Conservation (phyloP, 2,888 invertebrate genomes). For the Schizaphis graminum region DNA sequence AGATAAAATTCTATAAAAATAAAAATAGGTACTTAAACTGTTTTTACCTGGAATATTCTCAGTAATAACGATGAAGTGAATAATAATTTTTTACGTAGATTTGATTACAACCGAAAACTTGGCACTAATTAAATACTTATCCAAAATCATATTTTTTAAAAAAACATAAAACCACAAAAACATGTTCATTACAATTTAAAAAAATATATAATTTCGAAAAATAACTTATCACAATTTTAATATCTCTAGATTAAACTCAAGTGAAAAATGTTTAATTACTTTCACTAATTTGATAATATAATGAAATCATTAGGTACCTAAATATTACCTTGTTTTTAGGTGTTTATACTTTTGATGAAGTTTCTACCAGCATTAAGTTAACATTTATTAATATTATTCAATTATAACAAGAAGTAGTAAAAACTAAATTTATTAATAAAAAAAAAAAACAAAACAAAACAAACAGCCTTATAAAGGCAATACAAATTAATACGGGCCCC, state of each 20-base stretch:
- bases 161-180: constrained; percentile 60
- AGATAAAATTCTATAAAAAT: constrained; percentile 54
- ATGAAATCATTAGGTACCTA: neutral
- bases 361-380: neutral
- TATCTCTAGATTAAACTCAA: constrained; percentile 60
- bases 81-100: constrained; percentile 60
- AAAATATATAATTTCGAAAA: constrained; percentile 39
- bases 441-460: neutral
- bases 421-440: neutral
- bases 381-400: neutral
- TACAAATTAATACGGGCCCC: neutral
- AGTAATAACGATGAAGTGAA: constrained; percentile 65
- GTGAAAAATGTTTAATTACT: constrained; percentile 55
- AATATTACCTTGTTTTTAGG: neutral
- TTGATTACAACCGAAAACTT: constrained; percentile 59
- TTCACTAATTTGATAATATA: constrained; percentile 38
- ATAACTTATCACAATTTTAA: constrained; percentile 48
- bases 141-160: constrained; percentile 55
- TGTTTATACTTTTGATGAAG: neutral
- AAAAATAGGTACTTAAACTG: constrained; percentile 60
- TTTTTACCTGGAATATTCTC: constrained; percentile 64
- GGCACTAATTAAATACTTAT: constrained; percentile 52
- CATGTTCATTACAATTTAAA: constrained; percentile 43
- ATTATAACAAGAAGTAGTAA: neutral
- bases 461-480: neutral